A percentile compares a stretch with the other conserved stretches of the same genome.
These are phyloP conservation scores for Hypotaenidia philippensis DNA, from an alignment of 2,797 vertebrate genomes.

Conservation along the genomic window DNA sequence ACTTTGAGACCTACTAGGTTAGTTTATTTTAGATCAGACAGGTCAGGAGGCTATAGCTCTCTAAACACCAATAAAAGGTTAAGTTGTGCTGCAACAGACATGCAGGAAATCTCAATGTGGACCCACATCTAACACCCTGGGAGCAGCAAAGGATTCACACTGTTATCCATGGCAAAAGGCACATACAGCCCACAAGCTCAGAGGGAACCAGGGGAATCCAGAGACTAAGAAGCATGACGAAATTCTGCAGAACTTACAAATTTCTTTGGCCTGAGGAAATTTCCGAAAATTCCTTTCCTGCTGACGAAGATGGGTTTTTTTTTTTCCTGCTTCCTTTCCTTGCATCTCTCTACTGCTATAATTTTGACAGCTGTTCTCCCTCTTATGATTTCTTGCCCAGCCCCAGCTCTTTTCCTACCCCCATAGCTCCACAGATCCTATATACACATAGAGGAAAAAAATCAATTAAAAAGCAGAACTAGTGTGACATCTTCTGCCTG, in stretches of 20 bases:
- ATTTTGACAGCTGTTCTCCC: not conserved
- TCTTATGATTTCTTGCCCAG: not conserved
- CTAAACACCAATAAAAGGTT: not conserved
- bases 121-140: not conserved
- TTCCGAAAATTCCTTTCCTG: not conserved
- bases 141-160: not conserved
- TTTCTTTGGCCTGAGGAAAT: not conserved
- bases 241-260: not conserved
- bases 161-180: not conserved
- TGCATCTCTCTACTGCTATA: not conserved
- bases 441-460: not conserved
- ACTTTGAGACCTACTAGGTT: conserved; percentile 20
- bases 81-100: not conserved
- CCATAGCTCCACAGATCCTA: not conserved
- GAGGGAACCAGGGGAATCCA: not conserved
- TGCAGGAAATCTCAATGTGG: not conserved
- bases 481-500: not conserved
- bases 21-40: conserved; percentile 21
- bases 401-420: not conserved
- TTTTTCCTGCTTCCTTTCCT: not conserved
- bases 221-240: not conserved
- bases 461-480: not conserved
- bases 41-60: not conserved
- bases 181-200: not conserved
- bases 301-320: not conserved